These are phyloP conservation scores for Toxostoma redivivum DNA, from an alignment of 2,113 vertebrate species.

Conservation along the genomic window DNA sequence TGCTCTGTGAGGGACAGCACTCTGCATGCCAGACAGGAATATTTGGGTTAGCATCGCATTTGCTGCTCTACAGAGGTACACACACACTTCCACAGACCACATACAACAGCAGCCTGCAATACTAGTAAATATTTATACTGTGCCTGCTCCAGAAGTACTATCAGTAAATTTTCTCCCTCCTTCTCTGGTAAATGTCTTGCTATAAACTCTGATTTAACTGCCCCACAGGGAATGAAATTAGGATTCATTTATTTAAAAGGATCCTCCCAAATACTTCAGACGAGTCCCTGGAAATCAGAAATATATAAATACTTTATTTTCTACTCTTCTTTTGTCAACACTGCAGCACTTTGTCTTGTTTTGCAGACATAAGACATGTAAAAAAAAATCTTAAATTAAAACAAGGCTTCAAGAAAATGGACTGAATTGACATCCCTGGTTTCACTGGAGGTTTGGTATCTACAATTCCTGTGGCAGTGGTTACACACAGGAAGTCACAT, in stretches of 20 bases:
- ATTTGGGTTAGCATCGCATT: neutral
- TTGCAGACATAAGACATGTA: neutral
- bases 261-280: neutral
- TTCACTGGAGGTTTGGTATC: neutral
- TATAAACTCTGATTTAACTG: constrained; percentile 7
- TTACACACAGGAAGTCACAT: neutral
- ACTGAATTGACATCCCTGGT: neutral
- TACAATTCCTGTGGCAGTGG: neutral
- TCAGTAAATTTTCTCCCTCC: neutral
- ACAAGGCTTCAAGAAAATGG: neutral
- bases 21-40: neutral
- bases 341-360: neutral
- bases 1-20: neutral
- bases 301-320: constrained; percentile 10
- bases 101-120: neutral
- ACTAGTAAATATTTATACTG: constrained; percentile 21
- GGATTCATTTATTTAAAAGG: neutral
- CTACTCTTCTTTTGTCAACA: neutral
- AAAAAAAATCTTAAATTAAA: neutral
- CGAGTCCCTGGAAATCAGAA: neutral
- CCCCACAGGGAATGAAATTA: neutral
- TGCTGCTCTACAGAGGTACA: neutral
- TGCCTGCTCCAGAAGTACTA: neutral
- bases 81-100: neutral
- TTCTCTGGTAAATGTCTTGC: neutral